Base-by-base conservation (phyloP, 2,113 vertebrate species). In the Dipodomys ordii region DNA sequence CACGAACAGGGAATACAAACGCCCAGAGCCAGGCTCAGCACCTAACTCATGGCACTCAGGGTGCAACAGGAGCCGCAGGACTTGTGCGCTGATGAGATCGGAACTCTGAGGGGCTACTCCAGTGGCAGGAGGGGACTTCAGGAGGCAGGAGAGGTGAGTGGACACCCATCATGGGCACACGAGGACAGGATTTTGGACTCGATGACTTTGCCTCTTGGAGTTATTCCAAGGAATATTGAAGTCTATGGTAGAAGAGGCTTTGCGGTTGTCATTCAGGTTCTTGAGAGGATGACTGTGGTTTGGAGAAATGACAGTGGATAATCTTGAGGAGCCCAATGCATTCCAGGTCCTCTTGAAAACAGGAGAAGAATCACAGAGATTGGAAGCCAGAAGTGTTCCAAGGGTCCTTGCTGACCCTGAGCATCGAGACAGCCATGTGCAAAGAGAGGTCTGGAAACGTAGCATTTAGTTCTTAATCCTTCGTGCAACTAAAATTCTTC, bases 1-100 rank as follows among this genome's bases (percentile, higher is more conserved):
- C 10, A 4, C 1, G 18, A 5, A 7, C 1, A 7, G 46, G 8
- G 6, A 16, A 28, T 25, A 28, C 4, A 1, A 5, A 7, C 44
- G 28, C 25, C 60, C 19, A 13, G 23, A 39, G 7, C 7, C 30
- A 12, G 5, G 2, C 6, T 67, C 39, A 67, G 30, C 7, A 44
- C 19, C 15, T 32, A 6, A 3, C 9, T 30, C 23, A 12, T 23
- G 30, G n/a, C 5, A 8, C 15, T 62, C 27, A 57, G 4, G 68
- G 23, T 62, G 79, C 65, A 49, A 0, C 8, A 20, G 39, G 57
- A 71, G 35, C 53, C 19, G 39, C 53, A 28, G 11, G 30, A 6
- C 30, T 71, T 74, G 64, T 12, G 49, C 69, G 35, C 53, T 4
- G 8, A 32, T 27, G 53, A 19, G 6, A 64, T 32, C 32, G 12